Percentiles rank a stretch among this genome's conserved stretches.
phyloP scores from a whole-genome alignment of 1,140 invertebrate species.

The Drosophila funebris region DNA sequence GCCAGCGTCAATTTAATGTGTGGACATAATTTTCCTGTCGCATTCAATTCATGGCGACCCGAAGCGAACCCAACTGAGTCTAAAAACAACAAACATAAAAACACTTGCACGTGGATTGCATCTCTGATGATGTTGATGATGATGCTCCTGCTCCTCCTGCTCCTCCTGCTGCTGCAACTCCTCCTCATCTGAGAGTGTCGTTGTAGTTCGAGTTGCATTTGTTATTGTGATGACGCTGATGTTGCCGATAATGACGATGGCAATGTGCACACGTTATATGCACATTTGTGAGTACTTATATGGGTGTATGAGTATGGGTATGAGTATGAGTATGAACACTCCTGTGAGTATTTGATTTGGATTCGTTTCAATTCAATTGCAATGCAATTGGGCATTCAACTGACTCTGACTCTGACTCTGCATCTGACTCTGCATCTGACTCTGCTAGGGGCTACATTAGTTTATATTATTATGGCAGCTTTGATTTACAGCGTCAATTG shows the following conservation, averaged over 20 bases:
- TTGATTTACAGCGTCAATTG: background rate
- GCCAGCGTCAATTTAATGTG: slow-evolving; percentile 75
- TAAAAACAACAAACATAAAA: slow-evolving; percentile 61
- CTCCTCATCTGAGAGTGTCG: slow-evolving; percentile 1
- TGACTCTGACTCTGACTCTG: too few relatives aligned
- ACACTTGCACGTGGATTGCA: slow-evolving; percentile 78
- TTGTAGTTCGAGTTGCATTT: slow-evolving; percentile 40
- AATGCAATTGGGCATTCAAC: slow-evolving; percentile 24
- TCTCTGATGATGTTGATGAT: slow-evolving; percentile 56
- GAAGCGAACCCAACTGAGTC: slow-evolving; percentile 37
- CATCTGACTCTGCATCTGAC: too few relatives aligned
- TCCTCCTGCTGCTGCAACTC: slow-evolving; percentile 2
- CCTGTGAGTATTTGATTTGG: slow-evolving; percentile 35
- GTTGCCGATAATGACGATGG: slow-evolving; percentile 77
- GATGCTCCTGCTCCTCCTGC: background rate
- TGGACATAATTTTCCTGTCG: slow-evolving; percentile 80
- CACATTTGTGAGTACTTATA: slow-evolving; percentile 64
- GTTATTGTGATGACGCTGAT: slow-evolving; percentile 51
- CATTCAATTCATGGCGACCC: slow-evolving; percentile 64
- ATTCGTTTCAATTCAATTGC: slow-evolving; percentile 44
- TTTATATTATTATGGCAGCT: background rate
- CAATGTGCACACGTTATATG: slow-evolving; percentile 76
- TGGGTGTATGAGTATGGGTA: slow-evolving; percentile 17
- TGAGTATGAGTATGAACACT: background rate
- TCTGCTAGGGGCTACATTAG: background rate